Evolutionary conservation across 2,113 vertebrate species (phyloP), one percentile per base, ranked within the genome.

Genomic region (Corvus cornix): DNA sequence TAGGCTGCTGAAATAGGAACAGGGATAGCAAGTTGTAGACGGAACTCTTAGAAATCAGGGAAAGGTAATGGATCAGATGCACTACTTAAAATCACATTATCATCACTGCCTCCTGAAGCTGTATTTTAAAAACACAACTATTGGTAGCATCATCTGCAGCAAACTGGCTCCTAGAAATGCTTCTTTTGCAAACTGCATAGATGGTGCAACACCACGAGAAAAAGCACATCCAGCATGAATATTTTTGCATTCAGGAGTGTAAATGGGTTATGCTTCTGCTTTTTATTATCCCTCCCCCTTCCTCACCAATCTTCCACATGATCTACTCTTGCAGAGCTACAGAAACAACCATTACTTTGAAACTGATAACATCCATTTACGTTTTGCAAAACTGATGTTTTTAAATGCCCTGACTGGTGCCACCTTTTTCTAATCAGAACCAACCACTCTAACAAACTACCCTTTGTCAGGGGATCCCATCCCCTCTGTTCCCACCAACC

Each of bases 381-480:
- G 3, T 97, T 94, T 87, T 72, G 91, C 81, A 89, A 91, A 97
- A 95, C 74, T 60, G 58, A 89, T 48, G 67, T 66, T 91, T 96
- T 95, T 89, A 97, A 97, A 96, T 83, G 88, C 85, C 80, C 88
- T 85, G 91, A 97, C 91, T 72, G 35, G 93, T 89, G 84, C 91
- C 94, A 98, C 97, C 96, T 97, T 97, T 97, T 97, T 96, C 96
- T 98, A 97, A 98, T 98, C 97, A 98, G 96, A 97, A 98, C 82
- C 97, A 96, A 97, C 95, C 96, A 96, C 85, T 95, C 96, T 97
- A 98, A 98, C 97, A 98, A 97, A 98, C 98, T 98, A 88, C 78
- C 98, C 98, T 98, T 99, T 98, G 98, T 98, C 98, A 95, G n/a
- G 72, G 62, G 58, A 95, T 92, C 95, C 96, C 87, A 87, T 97